A percentile compares a stretch with the other conserved stretches of the same genome.
Evolutionary conservation across 53 echinoderm and acorn worm species (phyloP).

Genomic region (Henricia sp.): DNA sequence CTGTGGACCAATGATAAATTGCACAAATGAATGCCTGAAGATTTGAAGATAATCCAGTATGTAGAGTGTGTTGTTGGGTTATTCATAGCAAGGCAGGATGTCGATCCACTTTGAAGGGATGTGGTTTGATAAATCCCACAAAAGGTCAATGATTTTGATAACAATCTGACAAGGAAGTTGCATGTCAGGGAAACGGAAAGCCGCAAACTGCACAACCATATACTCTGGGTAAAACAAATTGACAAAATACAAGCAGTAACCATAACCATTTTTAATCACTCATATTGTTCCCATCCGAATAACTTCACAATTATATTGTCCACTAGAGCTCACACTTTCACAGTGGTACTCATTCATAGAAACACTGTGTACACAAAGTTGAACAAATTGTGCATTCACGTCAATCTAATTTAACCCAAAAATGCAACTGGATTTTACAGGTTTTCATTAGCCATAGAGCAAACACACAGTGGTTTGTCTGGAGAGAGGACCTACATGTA

Average conservation of each 20-base stretch:
- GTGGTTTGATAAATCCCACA: neutral
- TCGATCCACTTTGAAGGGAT: conserved; percentile 4
- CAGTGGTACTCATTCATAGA: neutral
- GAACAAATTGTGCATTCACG: too few species aligned
- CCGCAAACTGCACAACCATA: neutral
- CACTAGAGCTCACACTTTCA: neutral
- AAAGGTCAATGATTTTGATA: conserved; percentile 13
- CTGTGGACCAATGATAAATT: conserved; percentile 51
- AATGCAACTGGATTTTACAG: too few species aligned
- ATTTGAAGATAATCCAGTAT: neutral
- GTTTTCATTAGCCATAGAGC: too few species aligned
- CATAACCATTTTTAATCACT: too few species aligned
- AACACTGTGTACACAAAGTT: neutral
- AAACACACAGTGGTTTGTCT: too few species aligned
- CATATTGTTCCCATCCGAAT: too few species aligned
- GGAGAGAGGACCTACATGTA: too few species aligned
- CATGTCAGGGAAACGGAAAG: neutral
- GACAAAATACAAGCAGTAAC: too few species aligned
- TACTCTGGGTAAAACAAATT: neutral
- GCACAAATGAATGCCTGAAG: neutral
- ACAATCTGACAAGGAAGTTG: conserved; percentile 26
- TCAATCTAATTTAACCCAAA: too few species aligned
- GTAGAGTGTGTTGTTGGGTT: neutral
- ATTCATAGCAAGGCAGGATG: conserved; percentile 35
- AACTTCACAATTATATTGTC: neutral